These are phyloP conservation scores for Butorides virescens DNA, from an alignment of 2,113 vertebrate species.

Conservation along the genomic window DNA sequence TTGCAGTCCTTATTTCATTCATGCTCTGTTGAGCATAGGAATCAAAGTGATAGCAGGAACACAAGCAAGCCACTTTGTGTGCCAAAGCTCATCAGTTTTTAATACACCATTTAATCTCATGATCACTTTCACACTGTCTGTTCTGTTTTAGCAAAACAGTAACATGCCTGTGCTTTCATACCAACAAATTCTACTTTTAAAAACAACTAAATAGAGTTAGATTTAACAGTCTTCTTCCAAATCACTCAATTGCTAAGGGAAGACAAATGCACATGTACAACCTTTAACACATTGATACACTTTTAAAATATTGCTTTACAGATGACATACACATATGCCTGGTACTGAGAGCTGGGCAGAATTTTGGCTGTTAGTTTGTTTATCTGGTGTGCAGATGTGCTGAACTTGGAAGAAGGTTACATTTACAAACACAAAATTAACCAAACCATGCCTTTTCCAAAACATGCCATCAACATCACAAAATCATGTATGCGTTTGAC, in stretches of 20 bases:
- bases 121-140: background rate
- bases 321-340: background rate
- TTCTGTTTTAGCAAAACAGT: background rate
- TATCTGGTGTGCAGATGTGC: background rate
- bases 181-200: background rate
- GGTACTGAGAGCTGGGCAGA: background rate
- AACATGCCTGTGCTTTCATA: background rate
- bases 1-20: background rate
- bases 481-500: accelerated
- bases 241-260: background rate
- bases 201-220: background rate
- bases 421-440: background rate
- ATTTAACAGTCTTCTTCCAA: background rate
- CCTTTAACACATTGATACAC: background rate
- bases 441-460: background rate
- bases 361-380: background rate
- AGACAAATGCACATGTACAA: background rate
- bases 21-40: background rate
- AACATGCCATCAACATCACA: background rate
- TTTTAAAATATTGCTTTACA: background rate
- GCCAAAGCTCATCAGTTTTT: background rate
- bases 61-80: background rate
- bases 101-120: background rate
- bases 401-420: background rate
- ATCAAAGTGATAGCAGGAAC: background rate